These are phyloP conservation scores for Gastrophryne carolinensis DNA, from an alignment of 2,797 vertebrate genomes.

Conservation along the genomic window DNA sequence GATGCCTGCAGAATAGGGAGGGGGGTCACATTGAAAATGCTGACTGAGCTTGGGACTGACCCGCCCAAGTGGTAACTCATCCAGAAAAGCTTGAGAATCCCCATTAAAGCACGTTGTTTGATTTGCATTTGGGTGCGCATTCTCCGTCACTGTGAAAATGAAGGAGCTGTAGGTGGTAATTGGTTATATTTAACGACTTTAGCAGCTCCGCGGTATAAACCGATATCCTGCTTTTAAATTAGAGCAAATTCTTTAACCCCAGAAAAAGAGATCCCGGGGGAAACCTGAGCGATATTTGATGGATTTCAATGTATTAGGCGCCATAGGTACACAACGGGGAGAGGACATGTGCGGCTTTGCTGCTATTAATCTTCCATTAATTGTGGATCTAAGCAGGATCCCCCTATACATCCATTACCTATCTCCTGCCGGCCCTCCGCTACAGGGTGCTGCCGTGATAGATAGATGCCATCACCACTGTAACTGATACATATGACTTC, in stretches of 20 bases:
- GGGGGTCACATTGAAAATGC: too few species aligned
- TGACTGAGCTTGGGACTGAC: too few species aligned
- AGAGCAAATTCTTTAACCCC: neutral
- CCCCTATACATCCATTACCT: constrained; percentile 24
- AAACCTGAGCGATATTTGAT: constrained; percentile 32
- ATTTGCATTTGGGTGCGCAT: too few species aligned
- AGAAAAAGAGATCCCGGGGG: constrained; percentile 9
- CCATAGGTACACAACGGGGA: constrained; percentile 39
- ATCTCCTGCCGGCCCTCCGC: neutral
- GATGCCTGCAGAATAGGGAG: too few species aligned
- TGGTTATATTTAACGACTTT: neutral
- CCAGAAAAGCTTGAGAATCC: too few species aligned
- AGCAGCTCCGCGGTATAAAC: neutral
- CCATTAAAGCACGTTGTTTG: too few species aligned
- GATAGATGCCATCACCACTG: neutral
- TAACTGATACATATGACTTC: constrained; percentile 10
- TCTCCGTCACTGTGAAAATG: too few species aligned
- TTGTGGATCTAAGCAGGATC: constrained; percentile 29
- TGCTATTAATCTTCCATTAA: constrained; percentile 45
- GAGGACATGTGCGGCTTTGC: constrained; percentile 7
- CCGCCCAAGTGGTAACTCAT: too few species aligned
- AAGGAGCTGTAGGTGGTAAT: too few species aligned
- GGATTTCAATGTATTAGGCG: constrained; percentile 43
- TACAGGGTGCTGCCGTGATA: constrained; percentile 3
- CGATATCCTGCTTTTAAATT: neutral